phyloP scores from a whole-genome alignment of 2,113 vertebrate species.

The Lasiurus borealis region DNA sequence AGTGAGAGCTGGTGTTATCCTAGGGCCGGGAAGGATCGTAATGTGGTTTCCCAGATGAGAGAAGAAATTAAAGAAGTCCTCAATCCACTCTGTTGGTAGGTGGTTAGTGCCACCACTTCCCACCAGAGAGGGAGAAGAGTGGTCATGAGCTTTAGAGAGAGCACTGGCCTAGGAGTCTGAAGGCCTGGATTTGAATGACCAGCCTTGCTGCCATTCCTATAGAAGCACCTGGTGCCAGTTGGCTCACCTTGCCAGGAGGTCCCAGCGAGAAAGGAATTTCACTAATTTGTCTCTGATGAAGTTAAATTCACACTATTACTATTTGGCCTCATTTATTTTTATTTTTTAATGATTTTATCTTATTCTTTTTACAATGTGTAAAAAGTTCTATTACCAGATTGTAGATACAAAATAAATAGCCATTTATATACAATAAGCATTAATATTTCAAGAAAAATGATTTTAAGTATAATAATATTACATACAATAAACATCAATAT shows the following conservation, averaged over 20 bases:
- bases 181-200: neutral
- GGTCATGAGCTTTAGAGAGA: neutral
- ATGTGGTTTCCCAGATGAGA: neutral
- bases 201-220: neutral
- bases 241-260: neutral
- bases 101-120: neutral
- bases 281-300: neutral
- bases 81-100: neutral
- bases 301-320: neutral
- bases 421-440: too few relatives aligned
- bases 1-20: neutral
- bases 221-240: neutral
- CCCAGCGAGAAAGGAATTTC: neutral
- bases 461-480: too few relatives aligned
- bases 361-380: too few relatives aligned
- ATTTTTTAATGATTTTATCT: too few relatives aligned
- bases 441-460: too few relatives aligned
- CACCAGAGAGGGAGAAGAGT: neutral
- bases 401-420: too few relatives aligned
- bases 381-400: too few relatives aligned
- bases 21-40: neutral
- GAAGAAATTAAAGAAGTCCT: neutral
- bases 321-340: neutral
- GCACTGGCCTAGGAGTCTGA: neutral
- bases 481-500: too few relatives aligned